These are phyloP conservation scores for Drosophila arawakana DNA, from an alignment of 1,140 invertebrate species.

Conservation along the genomic window DNA sequence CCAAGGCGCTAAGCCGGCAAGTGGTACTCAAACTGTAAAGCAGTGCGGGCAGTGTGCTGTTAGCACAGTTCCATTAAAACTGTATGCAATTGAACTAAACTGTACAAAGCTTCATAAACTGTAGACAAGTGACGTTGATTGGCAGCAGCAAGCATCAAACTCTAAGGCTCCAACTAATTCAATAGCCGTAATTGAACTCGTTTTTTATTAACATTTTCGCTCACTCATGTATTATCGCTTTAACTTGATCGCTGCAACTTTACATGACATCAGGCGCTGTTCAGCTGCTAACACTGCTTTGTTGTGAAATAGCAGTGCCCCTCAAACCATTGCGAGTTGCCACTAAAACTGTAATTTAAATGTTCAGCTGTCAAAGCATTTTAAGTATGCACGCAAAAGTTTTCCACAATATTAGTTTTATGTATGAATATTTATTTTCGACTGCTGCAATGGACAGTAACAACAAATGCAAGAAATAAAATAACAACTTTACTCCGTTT, in stretches of 20 bases:
- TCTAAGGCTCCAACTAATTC: too few relatives aligned
- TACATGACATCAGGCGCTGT: too few relatives aligned
- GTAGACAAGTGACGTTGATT: too few relatives aligned
- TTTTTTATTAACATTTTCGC: too few relatives aligned
- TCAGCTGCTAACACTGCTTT: background rate
- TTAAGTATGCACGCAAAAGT: too few relatives aligned
- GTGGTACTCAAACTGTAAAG: background rate
- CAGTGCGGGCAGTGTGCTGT: background rate
- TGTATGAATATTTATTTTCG: slow-evolving; percentile 35
- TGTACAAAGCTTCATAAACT: too few relatives aligned
- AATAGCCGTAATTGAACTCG: too few relatives aligned
- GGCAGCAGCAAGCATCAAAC: too few relatives aligned
- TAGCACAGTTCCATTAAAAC: slow-evolving; percentile 1
- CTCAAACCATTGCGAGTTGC: background rate
- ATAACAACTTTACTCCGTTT: slow-evolving; percentile 12
- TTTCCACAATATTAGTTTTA: too few relatives aligned
- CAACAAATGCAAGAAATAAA: background rate
- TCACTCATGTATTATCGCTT: too few relatives aligned
- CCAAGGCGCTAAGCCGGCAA: background rate
- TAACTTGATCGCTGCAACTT: too few relatives aligned
- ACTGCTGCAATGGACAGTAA: slow-evolving; percentile 17
- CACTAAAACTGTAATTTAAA: slow-evolving; percentile 6
- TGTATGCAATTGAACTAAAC: background rate
- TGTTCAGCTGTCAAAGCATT: too few relatives aligned
- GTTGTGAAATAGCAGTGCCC: background rate